Evolutionary conservation across 1,140 invertebrate species (phyloP).

Genomic region (Dryas iulia): DNA sequence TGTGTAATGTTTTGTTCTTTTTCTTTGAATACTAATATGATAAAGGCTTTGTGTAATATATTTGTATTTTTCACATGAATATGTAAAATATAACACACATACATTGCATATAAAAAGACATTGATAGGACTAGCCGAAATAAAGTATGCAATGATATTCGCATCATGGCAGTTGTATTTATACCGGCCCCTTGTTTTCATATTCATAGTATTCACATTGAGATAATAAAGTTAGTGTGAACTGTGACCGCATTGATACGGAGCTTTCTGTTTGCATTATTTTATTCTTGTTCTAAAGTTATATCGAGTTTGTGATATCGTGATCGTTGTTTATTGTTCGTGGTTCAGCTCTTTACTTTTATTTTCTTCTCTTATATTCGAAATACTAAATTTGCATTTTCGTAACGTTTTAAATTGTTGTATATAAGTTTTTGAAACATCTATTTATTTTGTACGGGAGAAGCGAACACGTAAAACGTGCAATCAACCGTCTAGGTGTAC

Average conservation of each 20-base stretch:
- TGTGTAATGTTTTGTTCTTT: too few species aligned
- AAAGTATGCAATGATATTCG: neutral
- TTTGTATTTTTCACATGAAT: neutral
- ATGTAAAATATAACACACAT: neutral
- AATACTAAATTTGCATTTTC: too few species aligned
- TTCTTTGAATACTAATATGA: too few species aligned
- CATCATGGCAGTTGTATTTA: neutral
- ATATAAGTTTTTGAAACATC: too few species aligned
- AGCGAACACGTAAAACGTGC: too few species aligned
- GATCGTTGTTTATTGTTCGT: neutral
- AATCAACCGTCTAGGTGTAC: too few species aligned
- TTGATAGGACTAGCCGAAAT: neutral
- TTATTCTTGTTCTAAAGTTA: conserved; percentile 8
- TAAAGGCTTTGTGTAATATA: too few species aligned
- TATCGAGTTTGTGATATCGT: neutral
- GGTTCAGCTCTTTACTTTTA: neutral
- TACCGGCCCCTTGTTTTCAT: conserved; percentile 1
- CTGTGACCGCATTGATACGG: neutral
- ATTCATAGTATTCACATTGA: neutral
- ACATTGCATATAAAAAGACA: neutral
- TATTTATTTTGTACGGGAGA: too few species aligned
- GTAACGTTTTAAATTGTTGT: too few species aligned
- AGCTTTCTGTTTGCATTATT: conserved; percentile 1
- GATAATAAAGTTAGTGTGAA: conserved; percentile 10
- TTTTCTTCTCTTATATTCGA: neutral